These are phyloP conservation scores for Cepphus grylle DNA, from an alignment of 2,113 vertebrate genomes.

Conservation along the genomic window DNA sequence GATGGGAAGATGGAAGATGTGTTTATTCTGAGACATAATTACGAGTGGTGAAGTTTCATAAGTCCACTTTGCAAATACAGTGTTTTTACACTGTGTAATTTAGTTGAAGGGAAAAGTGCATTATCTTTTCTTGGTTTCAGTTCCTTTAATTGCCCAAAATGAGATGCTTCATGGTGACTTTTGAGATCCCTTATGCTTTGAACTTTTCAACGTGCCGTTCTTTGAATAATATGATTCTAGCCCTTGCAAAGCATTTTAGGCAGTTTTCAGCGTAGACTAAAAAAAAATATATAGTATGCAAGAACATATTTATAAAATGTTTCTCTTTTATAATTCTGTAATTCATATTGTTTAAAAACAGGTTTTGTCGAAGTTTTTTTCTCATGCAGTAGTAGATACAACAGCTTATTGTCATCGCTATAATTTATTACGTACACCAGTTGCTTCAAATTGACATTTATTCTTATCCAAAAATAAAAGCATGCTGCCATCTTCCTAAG, in stretches of 20 bases:
- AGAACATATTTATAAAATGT: not conserved
- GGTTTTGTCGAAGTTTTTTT: not conserved
- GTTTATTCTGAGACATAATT: constrained; percentile 41
- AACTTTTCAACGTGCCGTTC: not conserved
- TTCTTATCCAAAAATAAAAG: not conserved
- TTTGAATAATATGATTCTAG: not conserved
- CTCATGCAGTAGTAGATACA: not conserved
- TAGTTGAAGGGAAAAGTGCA: not conserved
- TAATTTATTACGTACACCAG: not conserved
- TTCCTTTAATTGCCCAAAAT: not conserved
- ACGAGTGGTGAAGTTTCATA: not conserved
- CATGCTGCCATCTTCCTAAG: not conserved
- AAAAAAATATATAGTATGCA: not conserved
- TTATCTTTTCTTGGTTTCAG: not conserved
- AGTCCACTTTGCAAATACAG: not conserved
- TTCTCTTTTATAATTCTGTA: not conserved
- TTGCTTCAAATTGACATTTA: not conserved
- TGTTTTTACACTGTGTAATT: not conserved
- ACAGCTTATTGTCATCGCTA: not conserved
- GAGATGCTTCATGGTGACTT: not conserved
- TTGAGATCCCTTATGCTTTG: not conserved
- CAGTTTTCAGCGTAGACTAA: not conserved
- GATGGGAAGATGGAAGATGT: not conserved
- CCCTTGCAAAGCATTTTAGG: not conserved
- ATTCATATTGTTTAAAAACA: not conserved